A percentile compares a stretch with the other conserved stretches of the same genome.
These are phyloP conservation scores for Panopea generosa DNA, from an alignment of 2,888 invertebrate genomes.

Conservation along the genomic window DNA sequence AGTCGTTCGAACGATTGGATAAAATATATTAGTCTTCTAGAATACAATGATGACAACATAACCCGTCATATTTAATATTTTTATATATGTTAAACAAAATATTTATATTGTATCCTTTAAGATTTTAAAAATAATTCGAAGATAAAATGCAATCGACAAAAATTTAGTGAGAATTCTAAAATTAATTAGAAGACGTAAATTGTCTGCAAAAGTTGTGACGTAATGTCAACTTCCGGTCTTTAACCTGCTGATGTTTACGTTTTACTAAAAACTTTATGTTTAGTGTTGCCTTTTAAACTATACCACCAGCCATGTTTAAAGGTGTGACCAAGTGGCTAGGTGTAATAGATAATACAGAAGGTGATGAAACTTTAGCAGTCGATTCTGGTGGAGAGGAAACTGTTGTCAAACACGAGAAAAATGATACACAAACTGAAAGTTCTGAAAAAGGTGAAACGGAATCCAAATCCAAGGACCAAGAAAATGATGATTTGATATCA, in stretches of 20 bases:
- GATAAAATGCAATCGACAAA: too few species aligned
- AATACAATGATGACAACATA: too few species aligned
- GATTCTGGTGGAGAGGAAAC: slow-evolving; percentile 57
- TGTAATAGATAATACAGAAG: slow-evolving; percentile 70
- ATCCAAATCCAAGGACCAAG: slow-evolving; percentile 52
- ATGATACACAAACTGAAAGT: slow-evolving; percentile 61
- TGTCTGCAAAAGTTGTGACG: slow-evolving; percentile 1
- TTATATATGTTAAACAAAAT: too few species aligned
- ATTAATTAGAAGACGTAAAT: slow-evolving; percentile 17
- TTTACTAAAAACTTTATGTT: slow-evolving; percentile 17
- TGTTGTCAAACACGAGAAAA: slow-evolving; percentile 32
- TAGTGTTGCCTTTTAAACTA: not conserved
- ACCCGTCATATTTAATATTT: too few species aligned
- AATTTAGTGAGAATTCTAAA: too few species aligned
- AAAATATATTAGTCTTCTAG: too few species aligned
- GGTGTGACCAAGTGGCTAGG: slow-evolving; percentile 80
- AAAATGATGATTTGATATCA: slow-evolving; percentile 67
- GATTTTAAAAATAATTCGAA: too few species aligned
- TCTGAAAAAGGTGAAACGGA: slow-evolving; percentile 29
- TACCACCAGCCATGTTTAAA: slow-evolving; percentile 74
- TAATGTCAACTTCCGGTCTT: slow-evolving; percentile 61
- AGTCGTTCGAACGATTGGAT: too few species aligned
- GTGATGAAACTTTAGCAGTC: slow-evolving; percentile 58
- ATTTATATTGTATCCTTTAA: too few species aligned
- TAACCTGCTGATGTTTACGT: slow-evolving; percentile 57